Conservation (phyloP, 2,797 vertebrate genomes). For the Propithecus deckenii region DNA sequence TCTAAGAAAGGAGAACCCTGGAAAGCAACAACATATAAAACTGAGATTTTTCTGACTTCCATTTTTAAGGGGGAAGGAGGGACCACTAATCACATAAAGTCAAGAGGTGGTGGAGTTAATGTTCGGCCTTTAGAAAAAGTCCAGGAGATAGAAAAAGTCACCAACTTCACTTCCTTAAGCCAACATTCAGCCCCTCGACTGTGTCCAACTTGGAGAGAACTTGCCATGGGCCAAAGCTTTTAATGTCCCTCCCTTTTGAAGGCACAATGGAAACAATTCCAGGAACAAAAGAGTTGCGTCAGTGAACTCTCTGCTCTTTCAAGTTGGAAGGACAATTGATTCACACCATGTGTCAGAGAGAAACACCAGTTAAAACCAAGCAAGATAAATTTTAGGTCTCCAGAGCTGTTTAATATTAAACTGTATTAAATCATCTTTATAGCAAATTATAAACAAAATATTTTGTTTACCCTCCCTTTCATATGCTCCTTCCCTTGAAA, state of each 20-base stretch:
- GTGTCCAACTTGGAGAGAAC: constrained; percentile 65
- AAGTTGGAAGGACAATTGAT: constrained; percentile 85
- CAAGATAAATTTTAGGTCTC: constrained; percentile 74
- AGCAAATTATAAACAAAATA: constrained; percentile 76
- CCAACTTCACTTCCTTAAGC: constrained; percentile 46
- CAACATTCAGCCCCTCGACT: constrained; percentile 62
- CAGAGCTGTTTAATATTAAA: constrained; percentile 81
- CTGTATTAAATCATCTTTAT: constrained; percentile 79
- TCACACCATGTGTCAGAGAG: constrained; percentile 84
- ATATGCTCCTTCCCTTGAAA: constrained; percentile 51
- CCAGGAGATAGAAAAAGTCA: constrained; percentile 56
- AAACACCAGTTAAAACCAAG: constrained; percentile 77
- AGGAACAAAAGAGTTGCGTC: constrained; percentile 82
- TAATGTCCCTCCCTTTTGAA: constrained; percentile 68
- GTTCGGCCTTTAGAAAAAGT: not conserved
- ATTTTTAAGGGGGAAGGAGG: not conserved
- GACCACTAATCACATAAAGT: constrained; percentile 27
- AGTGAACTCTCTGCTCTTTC: constrained; percentile 78
- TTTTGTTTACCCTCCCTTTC: constrained; percentile 64
- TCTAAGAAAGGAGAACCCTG: constrained; percentile 26
- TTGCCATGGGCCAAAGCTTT: constrained; percentile 72
- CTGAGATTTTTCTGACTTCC: constrained; percentile 32
- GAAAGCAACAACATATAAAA: constrained; percentile 32
- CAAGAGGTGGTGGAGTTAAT: constrained; percentile 39
- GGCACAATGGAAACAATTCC: constrained; percentile 83